Evolutionary conservation across 2,113 vertebrate species (phyloP).

Genomic region (Glareola pratincola): DNA sequence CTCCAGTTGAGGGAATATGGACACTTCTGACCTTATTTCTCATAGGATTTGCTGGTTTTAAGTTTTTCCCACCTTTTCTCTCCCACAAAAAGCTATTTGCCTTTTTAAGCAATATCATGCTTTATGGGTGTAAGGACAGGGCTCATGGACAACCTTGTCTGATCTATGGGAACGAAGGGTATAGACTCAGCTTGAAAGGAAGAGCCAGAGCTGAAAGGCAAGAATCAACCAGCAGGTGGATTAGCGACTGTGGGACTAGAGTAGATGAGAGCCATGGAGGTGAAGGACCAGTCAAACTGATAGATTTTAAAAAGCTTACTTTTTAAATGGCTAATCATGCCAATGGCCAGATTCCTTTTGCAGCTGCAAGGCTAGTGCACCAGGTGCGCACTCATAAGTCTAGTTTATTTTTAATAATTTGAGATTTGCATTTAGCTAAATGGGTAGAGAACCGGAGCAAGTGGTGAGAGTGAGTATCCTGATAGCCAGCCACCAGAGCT

Average conservation of each 20-base stretch:
- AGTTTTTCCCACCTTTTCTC: neutral
- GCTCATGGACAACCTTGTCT: neutral
- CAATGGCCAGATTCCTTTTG: neutral
- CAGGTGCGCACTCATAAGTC: neutral
- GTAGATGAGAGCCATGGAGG: neutral
- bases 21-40: neutral
- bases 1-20: neutral
- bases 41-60: neutral
- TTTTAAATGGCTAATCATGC: neutral
- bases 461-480: neutral
- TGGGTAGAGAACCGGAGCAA: neutral
- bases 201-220: neutral
- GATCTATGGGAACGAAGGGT: neutral
- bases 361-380: neutral
- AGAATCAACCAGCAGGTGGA: neutral
- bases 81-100: neutral
- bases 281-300: neutral
- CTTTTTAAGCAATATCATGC: neutral
- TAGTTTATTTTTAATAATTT: neutral
- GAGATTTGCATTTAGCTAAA: neutral
- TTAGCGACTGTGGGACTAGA: neutral
- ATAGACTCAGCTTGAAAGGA: neutral
- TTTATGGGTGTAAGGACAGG: neutral
- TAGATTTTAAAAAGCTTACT: neutral
- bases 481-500: neutral